Conservation (phyloP, 30 jellyfish, hydroid and myxozoan species). For the Chironex yamaguchii region DNA sequence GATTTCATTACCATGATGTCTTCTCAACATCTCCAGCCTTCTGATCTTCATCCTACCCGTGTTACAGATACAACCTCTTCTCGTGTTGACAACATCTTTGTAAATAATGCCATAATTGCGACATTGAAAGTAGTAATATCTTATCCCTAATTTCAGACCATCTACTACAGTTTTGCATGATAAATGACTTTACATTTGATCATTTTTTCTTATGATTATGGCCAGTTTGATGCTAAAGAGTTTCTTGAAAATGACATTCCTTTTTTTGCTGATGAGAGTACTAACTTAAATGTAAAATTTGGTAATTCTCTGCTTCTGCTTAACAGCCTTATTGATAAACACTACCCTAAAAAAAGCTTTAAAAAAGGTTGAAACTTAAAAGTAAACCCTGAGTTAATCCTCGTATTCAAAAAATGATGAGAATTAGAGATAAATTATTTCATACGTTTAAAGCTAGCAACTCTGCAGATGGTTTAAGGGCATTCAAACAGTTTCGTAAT, state of each 20-base stretch:
- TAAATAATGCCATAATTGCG: too few relatives aligned
- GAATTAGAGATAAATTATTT: slow-evolving; percentile 38
- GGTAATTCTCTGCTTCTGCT: background rate
- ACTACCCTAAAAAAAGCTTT: slow-evolving; percentile 39
- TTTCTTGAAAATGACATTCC: background rate
- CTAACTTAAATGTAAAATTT: background rate
- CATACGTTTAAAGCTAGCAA: slow-evolving; percentile 25
- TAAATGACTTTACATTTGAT: slow-evolving; percentile 16
- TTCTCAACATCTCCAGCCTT: slow-evolving; percentile 18
- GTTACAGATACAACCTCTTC: slow-evolving; percentile 15
- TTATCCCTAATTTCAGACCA: background rate
- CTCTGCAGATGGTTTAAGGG: background rate
- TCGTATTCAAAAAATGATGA: slow-evolving; percentile 37
- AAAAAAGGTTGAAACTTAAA: slow-evolving; percentile 19
- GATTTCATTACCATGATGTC: slow-evolving; percentile 16
- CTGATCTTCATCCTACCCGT: slow-evolving; percentile 33
- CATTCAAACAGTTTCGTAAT: slow-evolving; percentile 53
- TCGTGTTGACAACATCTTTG: slow-evolving; percentile 25
- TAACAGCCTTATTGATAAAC: slow-evolving; percentile 6
- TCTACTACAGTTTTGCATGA: slow-evolving; percentile 18
- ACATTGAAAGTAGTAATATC: too few relatives aligned
- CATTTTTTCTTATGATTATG: slow-evolving; percentile 11
- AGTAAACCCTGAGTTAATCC: slow-evolving; percentile 52
- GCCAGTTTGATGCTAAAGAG: slow-evolving; percentile 19
- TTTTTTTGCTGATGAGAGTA: background rate